A percentile compares a stretch with the other conserved stretches of the same genome.
phyloP scores from a whole-genome alignment of 1,140 invertebrate genomes.

The Drosophila setifemur region DNA sequence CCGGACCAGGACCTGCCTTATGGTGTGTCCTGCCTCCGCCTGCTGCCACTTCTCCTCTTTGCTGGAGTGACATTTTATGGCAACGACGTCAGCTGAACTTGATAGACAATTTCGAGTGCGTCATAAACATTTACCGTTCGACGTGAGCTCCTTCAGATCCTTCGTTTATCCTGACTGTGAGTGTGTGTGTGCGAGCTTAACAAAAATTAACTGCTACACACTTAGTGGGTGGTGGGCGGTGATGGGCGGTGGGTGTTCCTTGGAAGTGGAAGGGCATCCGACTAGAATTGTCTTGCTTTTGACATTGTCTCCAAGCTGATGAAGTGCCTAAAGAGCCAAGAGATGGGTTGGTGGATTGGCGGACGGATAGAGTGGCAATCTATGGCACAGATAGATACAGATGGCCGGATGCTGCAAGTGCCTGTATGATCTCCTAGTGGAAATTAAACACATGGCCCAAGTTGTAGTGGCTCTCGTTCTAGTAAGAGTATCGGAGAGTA shows the following conservation, averaged over 20 bases:
- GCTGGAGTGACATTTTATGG: slow-evolving; percentile 69
- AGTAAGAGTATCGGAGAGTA: no score
- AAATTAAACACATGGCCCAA: not conserved
- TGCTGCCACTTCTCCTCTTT: not conserved
- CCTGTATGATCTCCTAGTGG: not conserved
- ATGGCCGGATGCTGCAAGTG: no score
- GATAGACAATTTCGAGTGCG: slow-evolving; percentile 78
- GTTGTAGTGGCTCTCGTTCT: no score
- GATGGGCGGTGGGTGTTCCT: no score
- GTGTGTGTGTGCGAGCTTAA: slow-evolving; percentile 15
- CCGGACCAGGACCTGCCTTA: not conserved
- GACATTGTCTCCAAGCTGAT: slow-evolving; percentile 23
- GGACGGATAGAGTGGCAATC: slow-evolving; percentile 7
- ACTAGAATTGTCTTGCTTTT: slow-evolving; percentile 4
- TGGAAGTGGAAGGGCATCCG: no score
- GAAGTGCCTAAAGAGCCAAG: slow-evolving; percentile 25
- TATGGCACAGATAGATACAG: no score
- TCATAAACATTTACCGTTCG: slow-evolving; percentile 78
- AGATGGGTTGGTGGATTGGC: not conserved
- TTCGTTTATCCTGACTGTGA: not conserved
- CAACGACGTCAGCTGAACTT: slow-evolving; percentile 72
- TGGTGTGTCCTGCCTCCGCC: not conserved
- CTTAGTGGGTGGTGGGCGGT: not conserved
- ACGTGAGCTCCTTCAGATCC: slow-evolving; percentile 50
- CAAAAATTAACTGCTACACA: slow-evolving; percentile 56